These are phyloP conservation scores for Drymonia ruficornis DNA, from an alignment of 2,888 invertebrate species.

Conservation along the genomic window DNA sequence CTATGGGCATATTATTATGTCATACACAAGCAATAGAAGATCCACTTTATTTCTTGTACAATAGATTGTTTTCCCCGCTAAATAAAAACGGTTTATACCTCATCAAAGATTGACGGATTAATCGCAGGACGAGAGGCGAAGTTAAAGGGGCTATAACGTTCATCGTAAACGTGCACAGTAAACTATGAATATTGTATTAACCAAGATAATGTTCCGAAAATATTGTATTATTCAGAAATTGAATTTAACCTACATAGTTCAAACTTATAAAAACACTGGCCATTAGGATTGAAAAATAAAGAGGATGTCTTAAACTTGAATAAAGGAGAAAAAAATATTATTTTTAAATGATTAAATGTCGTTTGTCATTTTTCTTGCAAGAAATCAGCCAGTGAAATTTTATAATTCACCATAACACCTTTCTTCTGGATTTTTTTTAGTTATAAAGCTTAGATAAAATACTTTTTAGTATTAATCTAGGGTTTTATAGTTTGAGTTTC, in stretches of 20 bases:
- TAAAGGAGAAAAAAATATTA: background rate
- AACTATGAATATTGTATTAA: slow-evolving; percentile 75
- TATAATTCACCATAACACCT: background rate
- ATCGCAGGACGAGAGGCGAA: slow-evolving; percentile 55
- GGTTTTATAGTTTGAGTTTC: too few species aligned
- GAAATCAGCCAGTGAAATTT: background rate
- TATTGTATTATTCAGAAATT: background rate
- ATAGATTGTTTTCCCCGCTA: background rate
- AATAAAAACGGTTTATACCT: slow-evolving; percentile 34
- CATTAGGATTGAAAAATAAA: background rate
- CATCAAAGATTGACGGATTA: slow-evolving; percentile 78
- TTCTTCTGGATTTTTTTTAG: too few species aligned
- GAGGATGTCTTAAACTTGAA: background rate
- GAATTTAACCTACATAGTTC: background rate
- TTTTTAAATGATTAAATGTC: background rate
- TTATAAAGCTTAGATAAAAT: too few species aligned
- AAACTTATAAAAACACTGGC: background rate
- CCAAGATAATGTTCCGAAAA: slow-evolving; percentile 17
- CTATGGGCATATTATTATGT: too few species aligned
- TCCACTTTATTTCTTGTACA: too few species aligned
- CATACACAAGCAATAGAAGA: too few species aligned
- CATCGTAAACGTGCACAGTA: slow-evolving; percentile 67
- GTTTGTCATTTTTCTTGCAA: background rate
- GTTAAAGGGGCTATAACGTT: slow-evolving; percentile 56
- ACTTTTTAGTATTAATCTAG: too few species aligned